Percentiles rank a stretch among this genome's conserved stretches.
Conservation (phyloP, 2,888 invertebrate genomes). For the Aromia moschata region DNA sequence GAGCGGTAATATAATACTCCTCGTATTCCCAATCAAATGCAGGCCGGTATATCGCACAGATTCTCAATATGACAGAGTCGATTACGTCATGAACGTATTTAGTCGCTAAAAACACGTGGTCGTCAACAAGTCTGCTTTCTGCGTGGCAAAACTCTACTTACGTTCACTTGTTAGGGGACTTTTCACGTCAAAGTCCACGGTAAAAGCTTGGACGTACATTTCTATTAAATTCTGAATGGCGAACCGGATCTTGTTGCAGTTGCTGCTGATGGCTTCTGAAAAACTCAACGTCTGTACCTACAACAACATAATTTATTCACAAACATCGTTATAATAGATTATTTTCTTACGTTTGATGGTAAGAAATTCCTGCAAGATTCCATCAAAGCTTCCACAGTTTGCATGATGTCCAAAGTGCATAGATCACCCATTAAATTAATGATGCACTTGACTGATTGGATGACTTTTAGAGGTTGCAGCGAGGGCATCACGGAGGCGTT, state of each 20-base stretch:
- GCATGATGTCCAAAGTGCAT: conserved; percentile 87
- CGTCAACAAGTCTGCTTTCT: not conserved
- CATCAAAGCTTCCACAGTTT: conserved; percentile 68
- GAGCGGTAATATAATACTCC: conserved; percentile 85
- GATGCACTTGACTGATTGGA: conserved; percentile 92
- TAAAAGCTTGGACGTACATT: conserved; percentile 85
- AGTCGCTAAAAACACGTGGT: conserved; percentile 65
- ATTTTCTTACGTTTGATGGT: conserved; percentile 46
- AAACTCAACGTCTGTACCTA: conserved; percentile 55
- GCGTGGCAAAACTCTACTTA: conserved; percentile 50
- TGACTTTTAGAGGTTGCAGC: conserved; percentile 76
- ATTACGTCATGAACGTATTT: conserved; percentile 75
- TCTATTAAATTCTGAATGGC: conserved; percentile 85
- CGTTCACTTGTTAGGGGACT: conserved; percentile 49
- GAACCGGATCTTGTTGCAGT: conserved; percentile 77
- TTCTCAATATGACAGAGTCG: conserved; percentile 80
- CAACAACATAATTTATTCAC: too few relatives aligned
- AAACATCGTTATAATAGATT: too few relatives aligned
- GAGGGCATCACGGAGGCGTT: conserved; percentile 57
- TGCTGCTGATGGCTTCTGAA: conserved; percentile 71
- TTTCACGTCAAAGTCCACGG: conserved; percentile 81
- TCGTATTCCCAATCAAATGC: conserved; percentile 83
- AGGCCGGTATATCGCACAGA: conserved; percentile 84
- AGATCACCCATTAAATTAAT: conserved; percentile 88
- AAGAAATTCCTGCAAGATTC: conserved; percentile 49